A percentile compares a stretch with the other conserved stretches of the same genome.
These are phyloP conservation scores for Cephalotes varians DNA, from an alignment of 2,888 invertebrate genomes.

Conservation along the genomic window DNA sequence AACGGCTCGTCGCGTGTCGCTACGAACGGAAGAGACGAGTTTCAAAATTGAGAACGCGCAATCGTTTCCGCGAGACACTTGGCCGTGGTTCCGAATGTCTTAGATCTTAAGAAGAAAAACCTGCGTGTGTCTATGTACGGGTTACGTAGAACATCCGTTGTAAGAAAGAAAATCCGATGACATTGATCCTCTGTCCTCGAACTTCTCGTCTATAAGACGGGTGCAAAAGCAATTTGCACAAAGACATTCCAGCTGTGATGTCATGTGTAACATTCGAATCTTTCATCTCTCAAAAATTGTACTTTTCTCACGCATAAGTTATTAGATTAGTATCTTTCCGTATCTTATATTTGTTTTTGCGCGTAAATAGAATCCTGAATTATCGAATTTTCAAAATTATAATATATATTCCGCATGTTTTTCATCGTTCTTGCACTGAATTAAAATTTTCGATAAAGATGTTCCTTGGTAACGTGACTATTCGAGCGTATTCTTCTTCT, in stretches of 20 bases:
- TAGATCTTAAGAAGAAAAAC: conserved; percentile 13
- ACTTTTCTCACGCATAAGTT: not conserved
- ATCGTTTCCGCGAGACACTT: conserved; percentile 25
- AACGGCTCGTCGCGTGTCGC: conserved; percentile 18
- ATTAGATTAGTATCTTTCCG: not conserved
- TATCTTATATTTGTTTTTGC: not conserved
- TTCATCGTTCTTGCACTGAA: not conserved
- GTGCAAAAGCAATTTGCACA: not conserved
- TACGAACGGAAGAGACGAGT: conserved; percentile 47
- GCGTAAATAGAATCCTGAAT: not conserved
- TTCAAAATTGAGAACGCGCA: conserved; percentile 42
- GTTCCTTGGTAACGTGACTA: not conserved
- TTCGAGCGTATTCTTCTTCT: not conserved
- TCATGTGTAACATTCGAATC: not conserved
- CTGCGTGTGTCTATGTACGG: not conserved
- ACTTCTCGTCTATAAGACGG: not conserved
- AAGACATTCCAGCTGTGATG: not conserved
- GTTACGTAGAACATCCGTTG: conserved; percentile 32
- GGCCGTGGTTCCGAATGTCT: not conserved
- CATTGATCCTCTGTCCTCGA: not conserved
- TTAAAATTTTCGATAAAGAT: not conserved
- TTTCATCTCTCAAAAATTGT: not conserved
- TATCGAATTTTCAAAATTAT: not conserved
- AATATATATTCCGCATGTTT: not conserved
- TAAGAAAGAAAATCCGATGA: not conserved